Evolutionary conservation across 1,140 invertebrate genomes (phyloP).

Genomic region (Psilanteris sp.): DNA sequence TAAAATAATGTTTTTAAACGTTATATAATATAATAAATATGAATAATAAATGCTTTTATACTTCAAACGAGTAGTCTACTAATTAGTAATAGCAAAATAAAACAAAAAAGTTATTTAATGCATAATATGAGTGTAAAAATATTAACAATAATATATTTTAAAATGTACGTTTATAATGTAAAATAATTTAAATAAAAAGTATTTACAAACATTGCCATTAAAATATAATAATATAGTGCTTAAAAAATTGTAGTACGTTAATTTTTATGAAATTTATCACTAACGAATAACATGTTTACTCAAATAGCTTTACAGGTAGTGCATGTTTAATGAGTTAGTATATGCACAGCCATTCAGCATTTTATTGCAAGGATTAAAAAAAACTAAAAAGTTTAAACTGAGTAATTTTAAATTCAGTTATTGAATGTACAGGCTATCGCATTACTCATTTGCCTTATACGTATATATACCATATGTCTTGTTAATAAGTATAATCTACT

Average conservation of each 20-base stretch:
- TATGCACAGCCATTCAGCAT: constrained; percentile 44
- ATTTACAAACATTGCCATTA: constrained; percentile 34
- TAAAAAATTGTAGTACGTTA: too few relatives aligned
- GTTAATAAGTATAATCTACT: constrained; percentile 67
- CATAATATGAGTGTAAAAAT: too few relatives aligned
- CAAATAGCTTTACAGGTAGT: constrained; percentile 70
- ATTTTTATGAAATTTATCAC: too few relatives aligned
- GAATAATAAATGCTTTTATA: too few relatives aligned
- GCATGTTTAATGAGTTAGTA: constrained; percentile 61
- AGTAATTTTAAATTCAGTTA: constrained; percentile 51
- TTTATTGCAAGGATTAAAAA: constrained; percentile 42
- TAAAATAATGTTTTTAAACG: neutral
- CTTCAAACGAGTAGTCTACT: too few relatives aligned
- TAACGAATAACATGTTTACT: constrained; percentile 47
- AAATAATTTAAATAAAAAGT: too few relatives aligned
- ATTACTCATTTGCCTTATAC: constrained; percentile 59
- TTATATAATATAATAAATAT: neutral
- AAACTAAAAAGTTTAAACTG: constrained; percentile 23
- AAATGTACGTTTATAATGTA: too few relatives aligned
- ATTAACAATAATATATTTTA: too few relatives aligned
- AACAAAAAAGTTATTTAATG: too few relatives aligned
- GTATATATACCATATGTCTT: too few relatives aligned
- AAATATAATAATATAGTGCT: too few relatives aligned
- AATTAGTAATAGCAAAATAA: too few relatives aligned
- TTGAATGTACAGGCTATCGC: constrained; percentile 60